Base-by-base conservation (phyloP, 2,888 invertebrate genomes). In the Papilio gigon region DNA sequence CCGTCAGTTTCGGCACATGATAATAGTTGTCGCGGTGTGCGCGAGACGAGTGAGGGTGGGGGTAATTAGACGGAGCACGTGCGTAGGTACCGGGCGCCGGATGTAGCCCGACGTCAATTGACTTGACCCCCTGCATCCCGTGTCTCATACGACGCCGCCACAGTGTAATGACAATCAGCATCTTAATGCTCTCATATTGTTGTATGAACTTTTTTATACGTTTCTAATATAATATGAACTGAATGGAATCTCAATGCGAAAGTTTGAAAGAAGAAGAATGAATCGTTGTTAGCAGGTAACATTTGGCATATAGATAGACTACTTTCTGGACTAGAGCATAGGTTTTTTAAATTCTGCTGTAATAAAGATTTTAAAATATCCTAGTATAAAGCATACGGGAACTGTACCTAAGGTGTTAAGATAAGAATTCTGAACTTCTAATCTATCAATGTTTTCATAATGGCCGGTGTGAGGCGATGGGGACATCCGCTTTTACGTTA, bases 91-190 rank as follows among this genome's bases (percentile, higher is more conserved):
- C 70, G 78, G 82, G 80, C 75, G 44, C 85, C 89, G 90, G 89
- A 89, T 86, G 89, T 86, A 80, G 79, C 83, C 81, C 86, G 84
- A 80, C 87, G 83, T 86, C 89, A 90, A 90, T 91, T 90, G 90
- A 88, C 85, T 90, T 90, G 90, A 90, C 90, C 90, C 89, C 84
- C 86, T 85, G 86, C 82, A 84, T 87, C 85, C 87, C 88, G 87
- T 84, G 78, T 79, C 81, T 79, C 83, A 76, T 70, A 64, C 71
- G 78, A 63, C 77, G 75, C 75, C 68, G 44, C 44, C 58, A 44
- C 50, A 69, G 35, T 60, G 6, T 44, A 60, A 42, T 53, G 12
- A 25, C 42, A 50, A 64, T n/a, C 64, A 12, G 53, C 27, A 37
- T 33, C 62, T 63, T 63, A 33, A 33, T 63, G 9, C 17, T 2